Evolutionary conservation across 2,113 vertebrate genomes (phyloP).

Genomic region (Nicator chloris): DNA sequence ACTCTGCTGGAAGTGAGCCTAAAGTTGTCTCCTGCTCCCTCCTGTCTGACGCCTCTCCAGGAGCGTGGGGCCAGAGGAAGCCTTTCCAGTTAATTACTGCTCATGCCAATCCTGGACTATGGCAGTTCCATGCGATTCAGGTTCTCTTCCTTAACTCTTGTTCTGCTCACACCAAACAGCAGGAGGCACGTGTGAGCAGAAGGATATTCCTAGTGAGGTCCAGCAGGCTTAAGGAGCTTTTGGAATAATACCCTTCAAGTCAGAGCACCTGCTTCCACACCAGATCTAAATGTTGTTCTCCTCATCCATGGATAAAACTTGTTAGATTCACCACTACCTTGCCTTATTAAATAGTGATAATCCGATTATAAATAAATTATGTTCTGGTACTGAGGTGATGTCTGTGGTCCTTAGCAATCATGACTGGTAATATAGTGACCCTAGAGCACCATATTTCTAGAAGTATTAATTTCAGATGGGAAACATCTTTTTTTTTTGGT

Average conservation of each 20-base stretch:
- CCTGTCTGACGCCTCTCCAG: neutral
- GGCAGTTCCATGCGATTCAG: neutral
- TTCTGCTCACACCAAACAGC: neutral
- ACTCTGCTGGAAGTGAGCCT: neutral
- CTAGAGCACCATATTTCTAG: neutral
- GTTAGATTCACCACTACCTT: neutral
- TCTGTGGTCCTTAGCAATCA: neutral
- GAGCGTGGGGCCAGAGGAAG: neutral
- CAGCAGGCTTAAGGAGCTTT: neutral
- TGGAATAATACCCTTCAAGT: neutral
- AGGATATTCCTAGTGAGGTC: neutral
- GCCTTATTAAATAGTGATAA: neutral
- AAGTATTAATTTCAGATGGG: neutral
- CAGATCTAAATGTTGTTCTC: neutral
- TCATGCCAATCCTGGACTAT: neutral
- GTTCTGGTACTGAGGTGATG: neutral
- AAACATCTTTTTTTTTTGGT: neutral
- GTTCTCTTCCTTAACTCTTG: neutral
- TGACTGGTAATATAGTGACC: neutral
- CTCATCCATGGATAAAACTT: neutral
- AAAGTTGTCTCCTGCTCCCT: neutral
- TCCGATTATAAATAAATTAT: neutral
- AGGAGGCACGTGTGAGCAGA: neutral
- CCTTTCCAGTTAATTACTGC: neutral
- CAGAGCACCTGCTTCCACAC: neutral